A percentile compares a stretch with the other conserved stretches of the same genome.
Conservation (phyloP, 2,113 vertebrate species). For the Alouatta palliata region DNA sequence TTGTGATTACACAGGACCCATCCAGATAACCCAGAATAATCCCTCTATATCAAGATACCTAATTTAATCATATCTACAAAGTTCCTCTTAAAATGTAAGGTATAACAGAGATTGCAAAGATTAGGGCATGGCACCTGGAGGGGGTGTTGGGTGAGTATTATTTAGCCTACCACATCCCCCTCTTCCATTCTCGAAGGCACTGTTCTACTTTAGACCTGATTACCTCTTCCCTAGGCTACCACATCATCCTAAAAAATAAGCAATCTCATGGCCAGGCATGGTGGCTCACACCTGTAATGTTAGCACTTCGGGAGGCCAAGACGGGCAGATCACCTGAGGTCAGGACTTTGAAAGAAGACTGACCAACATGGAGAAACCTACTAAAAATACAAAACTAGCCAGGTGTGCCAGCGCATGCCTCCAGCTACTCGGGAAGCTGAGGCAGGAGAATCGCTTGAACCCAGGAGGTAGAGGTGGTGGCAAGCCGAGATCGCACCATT, state of each 20-base stretch:
- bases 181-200: background rate
- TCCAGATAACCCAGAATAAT: background rate
- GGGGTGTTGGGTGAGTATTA: background rate
- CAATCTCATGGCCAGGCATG: background rate
- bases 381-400: too few relatives aligned
- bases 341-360: too few relatives aligned
- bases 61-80: slow-evolving; percentile 22
- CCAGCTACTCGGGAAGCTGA: too few relatives aligned
- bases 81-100: background rate
- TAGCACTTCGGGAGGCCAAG: too few relatives aligned
- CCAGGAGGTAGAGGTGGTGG: too few relatives aligned
- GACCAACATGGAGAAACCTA: too few relatives aligned
- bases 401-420: too few relatives aligned
- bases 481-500: too few relatives aligned
- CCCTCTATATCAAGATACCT: background rate
- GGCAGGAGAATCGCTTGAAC: too few relatives aligned
- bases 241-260: background rate
- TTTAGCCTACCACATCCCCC: background rate
- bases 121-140: background rate
- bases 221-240: background rate
- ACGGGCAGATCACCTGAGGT: too few relatives aligned
- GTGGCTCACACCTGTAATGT: too few relatives aligned
- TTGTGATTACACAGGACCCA: background rate
- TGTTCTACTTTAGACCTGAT: slow-evolving; percentile 23
- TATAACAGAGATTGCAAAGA: background rate